Conservation (phyloP, 1,140 invertebrate genomes). For the Leptoteleia sp. region DNA sequence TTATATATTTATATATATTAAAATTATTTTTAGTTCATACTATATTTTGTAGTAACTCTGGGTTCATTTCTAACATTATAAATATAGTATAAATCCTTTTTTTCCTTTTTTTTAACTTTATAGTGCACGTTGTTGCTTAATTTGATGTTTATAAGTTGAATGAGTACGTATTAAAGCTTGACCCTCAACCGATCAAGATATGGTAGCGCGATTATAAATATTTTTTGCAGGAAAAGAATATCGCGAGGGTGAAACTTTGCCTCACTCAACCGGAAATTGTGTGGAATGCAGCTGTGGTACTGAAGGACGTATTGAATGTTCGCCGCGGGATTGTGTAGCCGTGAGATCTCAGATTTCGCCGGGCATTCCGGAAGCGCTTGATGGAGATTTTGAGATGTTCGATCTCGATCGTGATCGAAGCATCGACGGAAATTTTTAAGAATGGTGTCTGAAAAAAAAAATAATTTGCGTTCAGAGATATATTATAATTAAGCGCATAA, state of each 20-base stretch:
- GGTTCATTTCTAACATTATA: no score
- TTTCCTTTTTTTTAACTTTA: no score
- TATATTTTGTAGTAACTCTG: no score
- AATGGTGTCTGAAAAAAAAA: no score
- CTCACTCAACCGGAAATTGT: slow-evolving; percentile 86
- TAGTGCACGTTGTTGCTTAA: no score
- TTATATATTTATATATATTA: no score
- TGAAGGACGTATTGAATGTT: slow-evolving; percentile 85
- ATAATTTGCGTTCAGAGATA: not conserved
- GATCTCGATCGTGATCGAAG: slow-evolving; percentile 72
- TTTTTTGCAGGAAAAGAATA: slow-evolving; percentile 83
- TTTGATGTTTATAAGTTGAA: no score
- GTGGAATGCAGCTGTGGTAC: slow-evolving; percentile 85
- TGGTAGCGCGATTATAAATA: not conserved
- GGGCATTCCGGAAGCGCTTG: slow-evolving; percentile 69
- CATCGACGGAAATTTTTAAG: slow-evolving; percentile 75
- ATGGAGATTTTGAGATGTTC: slow-evolving; percentile 76
- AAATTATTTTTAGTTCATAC: no score
- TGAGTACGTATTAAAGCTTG: no score
- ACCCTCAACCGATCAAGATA: no score
- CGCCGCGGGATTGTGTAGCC: slow-evolving; percentile 83
- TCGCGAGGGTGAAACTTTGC: slow-evolving; percentile 84
- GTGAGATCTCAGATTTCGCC: slow-evolving; percentile 74
- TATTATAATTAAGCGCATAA: not conserved
- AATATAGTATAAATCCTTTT: no score